These are phyloP conservation scores for Listronotus bonariensis DNA, from an alignment of 1,140 invertebrate genomes.

Conservation along the genomic window DNA sequence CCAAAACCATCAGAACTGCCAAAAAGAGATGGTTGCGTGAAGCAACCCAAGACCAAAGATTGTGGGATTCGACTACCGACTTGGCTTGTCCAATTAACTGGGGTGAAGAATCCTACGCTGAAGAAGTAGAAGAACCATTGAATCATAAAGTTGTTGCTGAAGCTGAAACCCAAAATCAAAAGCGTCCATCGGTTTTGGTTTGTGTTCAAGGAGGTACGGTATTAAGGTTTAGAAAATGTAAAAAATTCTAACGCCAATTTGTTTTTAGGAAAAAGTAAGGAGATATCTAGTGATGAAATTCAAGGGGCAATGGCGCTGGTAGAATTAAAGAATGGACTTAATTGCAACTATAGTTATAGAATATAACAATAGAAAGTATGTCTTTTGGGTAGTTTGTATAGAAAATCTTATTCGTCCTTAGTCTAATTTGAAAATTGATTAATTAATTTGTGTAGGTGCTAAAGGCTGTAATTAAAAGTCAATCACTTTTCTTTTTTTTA, in stretches of 20 bases:
- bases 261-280: conserved; percentile 45
- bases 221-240: no score
- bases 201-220: conserved; percentile 53
- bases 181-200: conserved; percentile 63
- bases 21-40: conserved; percentile 69
- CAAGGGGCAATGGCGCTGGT: conserved; percentile 69
- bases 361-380: conserved; percentile 30
- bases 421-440: background rate
- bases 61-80: conserved; percentile 56
- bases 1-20: conserved; percentile 57
- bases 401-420: background rate
- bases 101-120: conserved; percentile 42
- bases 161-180: conserved; percentile 56
- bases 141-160: conserved; percentile 9
- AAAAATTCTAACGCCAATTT: background rate
- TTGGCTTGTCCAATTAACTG: conserved; percentile 57
- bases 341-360: conserved; percentile 44
- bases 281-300: conserved; percentile 52
- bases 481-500: no score
- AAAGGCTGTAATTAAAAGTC: no score
- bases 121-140: conserved; percentile 30
- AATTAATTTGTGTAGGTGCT: no score
- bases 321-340: conserved; percentile 58
- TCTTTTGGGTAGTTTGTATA: conserved; percentile 6
- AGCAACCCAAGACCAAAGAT: conserved; percentile 61